A percentile compares a stretch with the other conserved stretches of the same genome.
These are phyloP conservation scores for Tamias sibiricus DNA, from an alignment of 2,113 vertebrate genomes.

Conservation along the genomic window DNA sequence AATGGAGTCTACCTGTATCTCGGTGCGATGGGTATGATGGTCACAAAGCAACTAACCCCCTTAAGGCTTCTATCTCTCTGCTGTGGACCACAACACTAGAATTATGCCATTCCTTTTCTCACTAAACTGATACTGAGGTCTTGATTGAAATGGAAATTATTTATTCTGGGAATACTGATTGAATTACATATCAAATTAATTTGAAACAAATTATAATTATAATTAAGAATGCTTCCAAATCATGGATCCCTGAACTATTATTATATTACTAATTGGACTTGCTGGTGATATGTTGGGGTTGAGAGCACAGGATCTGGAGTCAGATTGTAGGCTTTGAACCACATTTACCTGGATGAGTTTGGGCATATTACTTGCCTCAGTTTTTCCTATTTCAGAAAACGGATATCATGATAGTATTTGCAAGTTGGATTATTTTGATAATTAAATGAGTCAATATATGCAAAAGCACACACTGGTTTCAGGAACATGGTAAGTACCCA, in stretches of 20 bases:
- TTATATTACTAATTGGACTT: background rate
- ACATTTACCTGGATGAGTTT: background rate
- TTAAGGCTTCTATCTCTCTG: background rate
- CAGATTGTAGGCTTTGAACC: background rate
- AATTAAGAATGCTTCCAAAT: conserved; percentile 35
- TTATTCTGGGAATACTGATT: background rate
- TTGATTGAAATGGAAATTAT: conserved; percentile 13
- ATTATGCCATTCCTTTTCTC: background rate
- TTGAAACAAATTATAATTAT: conserved; percentile 35
- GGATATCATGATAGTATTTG: background rate
- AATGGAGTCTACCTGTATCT: background rate
- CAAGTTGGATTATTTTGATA: background rate
- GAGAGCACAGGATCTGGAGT: background rate
- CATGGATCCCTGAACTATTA: background rate
- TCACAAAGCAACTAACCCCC: background rate
- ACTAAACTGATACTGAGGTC: background rate
- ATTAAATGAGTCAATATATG: background rate
- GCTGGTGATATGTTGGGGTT: background rate
- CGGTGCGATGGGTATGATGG: background rate
- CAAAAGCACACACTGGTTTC: background rate
- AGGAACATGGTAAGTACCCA: background rate
- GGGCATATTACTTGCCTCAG: background rate
- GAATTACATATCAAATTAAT: background rate
- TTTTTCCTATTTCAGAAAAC: background rate
- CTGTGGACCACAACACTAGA: background rate